A percentile compares a stretch with the other conserved stretches of the same genome.
Evolutionary conservation across 1,140 invertebrate genomes (phyloP).

Genomic region (Eufriesea mexicana): DNA sequence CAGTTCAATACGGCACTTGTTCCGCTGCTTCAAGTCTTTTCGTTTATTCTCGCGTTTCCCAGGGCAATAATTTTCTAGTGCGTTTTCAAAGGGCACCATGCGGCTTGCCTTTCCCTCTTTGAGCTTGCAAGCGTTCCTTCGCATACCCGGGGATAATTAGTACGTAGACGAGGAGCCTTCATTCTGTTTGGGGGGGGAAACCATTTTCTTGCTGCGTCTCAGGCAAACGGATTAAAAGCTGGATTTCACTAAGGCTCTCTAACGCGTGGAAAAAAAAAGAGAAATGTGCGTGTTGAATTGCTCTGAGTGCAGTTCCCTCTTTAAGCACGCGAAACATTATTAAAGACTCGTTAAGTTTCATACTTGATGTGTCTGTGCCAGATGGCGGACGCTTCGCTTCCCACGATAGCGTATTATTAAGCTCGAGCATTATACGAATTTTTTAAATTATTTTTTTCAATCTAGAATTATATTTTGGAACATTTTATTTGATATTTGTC

Average conservation of each 20-base stretch:
- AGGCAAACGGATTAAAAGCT: constrained; percentile 16
- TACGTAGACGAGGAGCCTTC: neutral
- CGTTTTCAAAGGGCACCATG: constrained; percentile 1
- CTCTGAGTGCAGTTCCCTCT: neutral
- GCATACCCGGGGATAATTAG: constrained; percentile 16
- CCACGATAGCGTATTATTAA: too few relatives aligned
- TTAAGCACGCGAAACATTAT: neutral
- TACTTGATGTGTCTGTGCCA: neutral
- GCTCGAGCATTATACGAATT: too few relatives aligned
- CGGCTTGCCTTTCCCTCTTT: constrained; percentile 6
- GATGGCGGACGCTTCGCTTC: neutral
- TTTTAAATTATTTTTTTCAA: too few relatives aligned
- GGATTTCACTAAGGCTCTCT: neutral
- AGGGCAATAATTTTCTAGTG: constrained; percentile 7
- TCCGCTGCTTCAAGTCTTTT: neutral
- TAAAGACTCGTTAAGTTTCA: neutral
- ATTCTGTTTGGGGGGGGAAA: neutral
- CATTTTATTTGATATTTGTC: too few relatives aligned
- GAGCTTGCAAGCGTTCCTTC: neutral
- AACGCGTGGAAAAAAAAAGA: neutral
- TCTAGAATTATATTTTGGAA: too few relatives aligned
- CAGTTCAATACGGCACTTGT: constrained; percentile 29
- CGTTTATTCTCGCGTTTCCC: constrained; percentile 22
- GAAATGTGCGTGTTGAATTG: neutral
- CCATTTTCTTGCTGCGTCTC: constrained; percentile 26